A percentile compares a stretch with the other conserved stretches of the same genome.
phyloP scores from a whole-genome alignment of 2,888 invertebrate species.

The Eupithecia tripunctaria region DNA sequence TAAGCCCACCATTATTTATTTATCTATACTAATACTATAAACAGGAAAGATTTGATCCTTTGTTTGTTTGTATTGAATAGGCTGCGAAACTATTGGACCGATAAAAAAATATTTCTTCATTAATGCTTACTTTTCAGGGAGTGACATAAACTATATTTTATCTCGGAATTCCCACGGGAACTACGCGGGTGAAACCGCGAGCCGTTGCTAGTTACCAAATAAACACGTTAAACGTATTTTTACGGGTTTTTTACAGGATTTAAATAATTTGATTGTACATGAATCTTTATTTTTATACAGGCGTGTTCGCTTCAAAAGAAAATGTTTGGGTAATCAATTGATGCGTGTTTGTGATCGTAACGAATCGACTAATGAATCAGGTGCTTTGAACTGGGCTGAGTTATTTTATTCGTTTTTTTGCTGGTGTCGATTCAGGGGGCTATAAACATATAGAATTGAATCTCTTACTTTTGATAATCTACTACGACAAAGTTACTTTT shows the following conservation, averaged over 20 bases:
- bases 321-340: slow-evolving; percentile 12
- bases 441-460: neutral
- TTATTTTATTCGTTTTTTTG: slow-evolving; percentile 13
- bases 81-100: too few relatives aligned
- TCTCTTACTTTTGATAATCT: neutral
- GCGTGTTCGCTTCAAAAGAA: slow-evolving; percentile 11
- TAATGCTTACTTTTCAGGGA: too few relatives aligned
- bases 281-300: slow-evolving; percentile 23
- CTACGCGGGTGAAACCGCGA: too few relatives aligned
- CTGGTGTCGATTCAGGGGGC: neutral
- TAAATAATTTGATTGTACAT: slow-evolving; percentile 30
- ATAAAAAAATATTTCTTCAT: too few relatives aligned
- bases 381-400: slow-evolving; percentile 11
- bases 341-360: slow-evolving; percentile 6
- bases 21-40: too few relatives aligned
- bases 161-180: too few relatives aligned
- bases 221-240: slow-evolving; percentile 14
- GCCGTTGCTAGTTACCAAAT: too few relatives aligned
- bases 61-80: too few relatives aligned
- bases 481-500: too few relatives aligned
- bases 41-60: too few relatives aligned
- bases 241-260: slow-evolving; percentile 19
- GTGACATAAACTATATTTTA: too few relatives aligned
- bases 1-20: too few relatives aligned
- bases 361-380: slow-evolving; percentile 4